phyloP scores from a whole-genome alignment of 2,113 vertebrate genomes.

The Ophthalmolycus amberensis region DNA sequence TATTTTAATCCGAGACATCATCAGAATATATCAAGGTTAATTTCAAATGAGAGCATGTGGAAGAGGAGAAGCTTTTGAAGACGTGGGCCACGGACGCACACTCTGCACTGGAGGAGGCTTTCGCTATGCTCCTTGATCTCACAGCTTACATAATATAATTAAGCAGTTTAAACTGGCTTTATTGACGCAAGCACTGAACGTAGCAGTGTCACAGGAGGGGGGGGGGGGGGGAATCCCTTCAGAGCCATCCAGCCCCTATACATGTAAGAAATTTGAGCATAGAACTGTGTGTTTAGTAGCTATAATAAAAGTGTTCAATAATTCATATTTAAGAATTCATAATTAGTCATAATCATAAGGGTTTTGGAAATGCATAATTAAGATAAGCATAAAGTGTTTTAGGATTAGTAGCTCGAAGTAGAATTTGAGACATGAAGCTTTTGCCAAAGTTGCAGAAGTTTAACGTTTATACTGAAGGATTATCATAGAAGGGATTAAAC shows the following conservation, averaged over 20 bases:
- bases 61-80: slow-evolving; percentile 42
- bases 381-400: no score
- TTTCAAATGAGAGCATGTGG: slow-evolving; percentile 22
- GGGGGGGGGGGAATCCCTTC: slow-evolving; percentile 30
- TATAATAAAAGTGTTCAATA: no score
- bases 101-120: slow-evolving; percentile 53
- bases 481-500: no score
- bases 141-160: slow-evolving; percentile 82
- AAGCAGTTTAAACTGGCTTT: slow-evolving; percentile 80
- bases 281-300: no score
- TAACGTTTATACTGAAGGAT: no score
- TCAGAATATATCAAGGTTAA: slow-evolving; percentile 23
- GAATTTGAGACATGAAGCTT: no score
- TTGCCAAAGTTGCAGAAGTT: no score
- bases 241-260: slow-evolving; percentile 3
- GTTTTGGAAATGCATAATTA: no score
- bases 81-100: slow-evolving; percentile 28
- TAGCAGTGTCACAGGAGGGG: slow-evolving; percentile 46
- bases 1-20: slow-evolving; percentile 26
- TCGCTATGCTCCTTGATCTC: slow-evolving; percentile 78
- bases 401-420: no score
- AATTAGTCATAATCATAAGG: no score
- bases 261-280: no score
- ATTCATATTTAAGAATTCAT: no score
- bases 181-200: slow-evolving; percentile 68